phyloP scores from a whole-genome alignment of 2,113 vertebrate genomes.

The Dasyornis broadbenti region DNA sequence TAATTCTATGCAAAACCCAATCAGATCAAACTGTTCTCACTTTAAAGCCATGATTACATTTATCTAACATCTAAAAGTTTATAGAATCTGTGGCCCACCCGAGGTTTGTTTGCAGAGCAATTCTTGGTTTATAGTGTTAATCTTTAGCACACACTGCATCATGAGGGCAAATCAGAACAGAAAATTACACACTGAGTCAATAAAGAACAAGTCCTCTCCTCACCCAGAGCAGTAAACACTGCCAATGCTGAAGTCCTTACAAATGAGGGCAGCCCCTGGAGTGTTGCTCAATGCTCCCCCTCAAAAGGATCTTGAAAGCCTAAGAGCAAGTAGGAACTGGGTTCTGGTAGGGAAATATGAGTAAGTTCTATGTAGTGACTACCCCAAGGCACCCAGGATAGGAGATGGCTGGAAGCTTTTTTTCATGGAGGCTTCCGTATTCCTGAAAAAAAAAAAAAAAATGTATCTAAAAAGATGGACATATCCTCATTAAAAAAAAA shows the following conservation, averaged over 20 bases:
- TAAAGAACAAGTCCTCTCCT: neutral
- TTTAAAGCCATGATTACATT: neutral
- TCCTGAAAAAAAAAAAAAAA: neutral
- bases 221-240: neutral
- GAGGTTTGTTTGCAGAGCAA: slow-evolving; percentile 34
- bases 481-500: neutral
- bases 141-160: slow-evolving; percentile 20
- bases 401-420: neutral
- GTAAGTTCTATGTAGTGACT: neutral
- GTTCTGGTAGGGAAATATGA: neutral
- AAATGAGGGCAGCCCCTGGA: neutral
- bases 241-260: neutral
- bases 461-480: neutral
- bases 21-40: neutral
- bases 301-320: neutral
- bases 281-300: neutral
- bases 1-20: neutral
- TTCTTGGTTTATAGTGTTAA: slow-evolving; percentile 39
- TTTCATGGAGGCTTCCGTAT: neutral
- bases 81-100: neutral
- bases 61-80: slow-evolving; percentile 7
- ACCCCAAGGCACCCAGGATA: neutral
- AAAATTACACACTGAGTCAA: neutral
- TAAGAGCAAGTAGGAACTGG: neutral
- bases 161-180: slow-evolving; percentile 3